Evolutionary conservation across 1,140 invertebrate species (phyloP), one percentile per base, ranked within the genome.

Genomic region (Zaprionus ghesquierei): DNA sequence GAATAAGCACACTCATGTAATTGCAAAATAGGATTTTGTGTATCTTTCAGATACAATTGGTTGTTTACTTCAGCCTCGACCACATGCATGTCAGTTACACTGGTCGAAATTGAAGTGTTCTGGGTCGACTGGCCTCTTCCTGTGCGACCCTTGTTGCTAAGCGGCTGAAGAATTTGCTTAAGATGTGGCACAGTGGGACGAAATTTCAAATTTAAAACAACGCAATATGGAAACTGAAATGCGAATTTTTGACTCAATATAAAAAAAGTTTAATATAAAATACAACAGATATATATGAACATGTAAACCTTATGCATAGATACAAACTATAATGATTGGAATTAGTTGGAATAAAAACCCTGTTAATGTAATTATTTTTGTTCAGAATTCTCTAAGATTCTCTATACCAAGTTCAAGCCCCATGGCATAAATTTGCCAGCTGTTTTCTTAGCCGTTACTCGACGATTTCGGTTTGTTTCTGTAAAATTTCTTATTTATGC

Each of bases 401-500:
- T 29, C 9, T 29, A 29, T 29, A 29, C 6, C 9, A 29, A 29
- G 5, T 29, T 29, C 2, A 2, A 44, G 44, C 35, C 15, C 18
- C 41, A 33, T 53, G 22, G 46, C 23, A n/a, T 29, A 22, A 27
- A 46, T 69, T 51, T 31, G n/a, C 25, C 35, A 56, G 31, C 25
- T 33, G 13, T 59, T 54, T 33, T 29, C 29, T 51, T 27, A 31
- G 68, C 20, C 29, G 22, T 29, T 46, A 41, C 33, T 38, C 25
- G 62, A 58, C 59, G 51, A 53, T 65, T 65, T 72, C 66, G 44
- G 69, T 66, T 59, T 53, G 25, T 23, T 69, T 44, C 44, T 68
- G 69, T 60, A 60, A 66, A 72, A 59, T 35, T 56, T 68, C 46
- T 66, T 59, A 66, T 73, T 73, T 61, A 73, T 61, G 64, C 70